A percentile compares a stretch with the other conserved stretches of the same genome.
Conservation (phyloP, 2,888 invertebrate genomes). For the Seladonia tumulorum region DNA sequence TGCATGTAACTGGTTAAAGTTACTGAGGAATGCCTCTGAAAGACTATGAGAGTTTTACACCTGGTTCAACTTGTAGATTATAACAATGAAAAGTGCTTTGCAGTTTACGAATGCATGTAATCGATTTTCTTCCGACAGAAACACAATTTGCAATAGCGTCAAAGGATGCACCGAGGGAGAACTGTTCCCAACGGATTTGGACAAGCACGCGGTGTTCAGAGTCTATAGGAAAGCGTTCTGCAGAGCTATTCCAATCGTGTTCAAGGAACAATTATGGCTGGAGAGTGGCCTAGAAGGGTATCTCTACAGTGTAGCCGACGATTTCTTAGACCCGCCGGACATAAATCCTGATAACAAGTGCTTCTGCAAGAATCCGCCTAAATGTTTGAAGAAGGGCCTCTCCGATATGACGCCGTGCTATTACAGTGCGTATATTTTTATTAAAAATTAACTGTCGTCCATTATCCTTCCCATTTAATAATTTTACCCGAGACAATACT, state of each 20-base stretch:
- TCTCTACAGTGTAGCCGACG: slow-evolving; percentile 87
- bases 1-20: background rate
- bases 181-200: slow-evolving; percentile 88
- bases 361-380: slow-evolving; percentile 85
- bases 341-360: slow-evolving; percentile 88
- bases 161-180: slow-evolving; percentile 90
- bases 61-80: too few species aligned
- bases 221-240: slow-evolving; percentile 92
- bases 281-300: slow-evolving; percentile 86
- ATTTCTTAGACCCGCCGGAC: slow-evolving; percentile 86
- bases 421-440: slow-evolving; percentile 86
- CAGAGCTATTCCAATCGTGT: slow-evolving; percentile 87
- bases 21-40: too few species aligned
- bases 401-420: slow-evolving; percentile 90
- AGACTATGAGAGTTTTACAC: too few species aligned
- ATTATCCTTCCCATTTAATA: background rate
- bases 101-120: background rate
- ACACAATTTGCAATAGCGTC: slow-evolving; percentile 88
- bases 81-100: too few species aligned
- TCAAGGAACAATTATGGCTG: slow-evolving; percentile 78
- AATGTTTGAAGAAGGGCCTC: slow-evolving; percentile 87
- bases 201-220: slow-evolving; percentile 85
- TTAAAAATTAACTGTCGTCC: background rate
- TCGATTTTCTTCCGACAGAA: slow-evolving; percentile 75
- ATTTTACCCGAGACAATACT: background rate